Conservation (phyloP, 2,797 vertebrate genomes). For the Remorina albescens region DNA sequence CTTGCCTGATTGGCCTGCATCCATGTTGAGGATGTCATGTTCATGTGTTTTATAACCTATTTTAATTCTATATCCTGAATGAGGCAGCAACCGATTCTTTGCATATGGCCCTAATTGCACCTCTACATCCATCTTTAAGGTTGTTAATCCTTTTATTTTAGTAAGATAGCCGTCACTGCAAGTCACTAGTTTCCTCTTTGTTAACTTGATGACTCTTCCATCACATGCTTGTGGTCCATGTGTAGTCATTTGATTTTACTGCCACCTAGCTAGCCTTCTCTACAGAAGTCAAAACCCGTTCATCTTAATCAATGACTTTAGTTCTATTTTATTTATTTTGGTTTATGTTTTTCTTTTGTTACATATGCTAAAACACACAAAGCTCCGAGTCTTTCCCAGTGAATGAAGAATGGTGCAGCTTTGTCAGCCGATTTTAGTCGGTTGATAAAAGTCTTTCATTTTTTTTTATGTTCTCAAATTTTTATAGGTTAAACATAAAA, state of each 20-base stretch:
- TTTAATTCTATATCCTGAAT: no score
- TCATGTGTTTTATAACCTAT: no score
- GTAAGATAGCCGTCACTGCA: neutral
- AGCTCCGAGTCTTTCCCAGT: neutral
- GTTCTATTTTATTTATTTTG: no score
- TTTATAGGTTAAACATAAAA: constrained; percentile 41
- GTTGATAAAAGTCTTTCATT: constrained; percentile 9
- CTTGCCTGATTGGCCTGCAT: no score
- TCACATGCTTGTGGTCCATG: neutral
- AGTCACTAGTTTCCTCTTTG: neutral
- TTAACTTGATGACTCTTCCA: neutral
- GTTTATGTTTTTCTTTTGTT: neutral
- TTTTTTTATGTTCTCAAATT: neutral
- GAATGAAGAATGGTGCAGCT: neutral
- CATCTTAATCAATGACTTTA: neutral
- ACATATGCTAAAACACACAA: neutral
- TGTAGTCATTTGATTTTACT: constrained; percentile 1
- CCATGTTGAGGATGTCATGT: neutral
- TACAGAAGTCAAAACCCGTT: neutral
- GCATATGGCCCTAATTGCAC: neutral
- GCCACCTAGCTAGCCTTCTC: constrained; percentile 19
- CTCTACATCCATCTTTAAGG: neutral
- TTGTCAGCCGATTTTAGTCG: neutral
- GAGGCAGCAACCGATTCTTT: no score
- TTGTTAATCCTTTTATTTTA: constrained; percentile 24